These are phyloP conservation scores for Scaeva pyrastri DNA, from an alignment of 2,888 invertebrate species.

Conservation along the genomic window DNA sequence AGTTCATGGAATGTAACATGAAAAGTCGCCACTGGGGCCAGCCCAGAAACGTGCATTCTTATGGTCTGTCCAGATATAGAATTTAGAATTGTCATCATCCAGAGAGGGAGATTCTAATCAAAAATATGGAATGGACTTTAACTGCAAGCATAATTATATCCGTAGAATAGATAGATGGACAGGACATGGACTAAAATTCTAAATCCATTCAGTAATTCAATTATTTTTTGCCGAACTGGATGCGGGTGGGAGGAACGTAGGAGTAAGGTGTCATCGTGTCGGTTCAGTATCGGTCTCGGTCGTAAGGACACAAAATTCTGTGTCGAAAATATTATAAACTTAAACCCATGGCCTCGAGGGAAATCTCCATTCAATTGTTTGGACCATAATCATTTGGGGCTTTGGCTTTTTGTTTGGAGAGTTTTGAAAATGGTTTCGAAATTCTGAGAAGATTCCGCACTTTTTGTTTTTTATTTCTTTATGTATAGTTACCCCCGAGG, in stretches of 20 bases:
- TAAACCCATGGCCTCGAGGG: slow-evolving; percentile 4
- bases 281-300: no score
- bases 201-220: slow-evolving; percentile 13
- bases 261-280: no score
- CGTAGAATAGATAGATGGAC: background rate
- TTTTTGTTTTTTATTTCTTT: background rate
- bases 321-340: slow-evolving; percentile 9
- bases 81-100: slow-evolving; percentile 1
- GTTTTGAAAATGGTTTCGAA: background rate
- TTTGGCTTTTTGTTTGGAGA: background rate
- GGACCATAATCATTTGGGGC: background rate
- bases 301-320: background rate
- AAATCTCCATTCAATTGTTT: slow-evolving; percentile 13
- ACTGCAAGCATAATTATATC: background rate
- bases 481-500: background rate
- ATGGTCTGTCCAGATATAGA: background rate
- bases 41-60: background rate
- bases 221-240: background rate
- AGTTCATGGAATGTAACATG: background rate
- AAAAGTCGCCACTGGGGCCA: background rate
- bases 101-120: slow-evolving; percentile 5
- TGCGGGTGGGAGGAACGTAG: no score
- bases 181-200: slow-evolving; percentile 9
- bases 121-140: slow-evolving; percentile 1
- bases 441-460: background rate